A percentile compares a stretch with the other conserved stretches of the same genome.
These are phyloP conservation scores for Mugil cephalus DNA, from an alignment of 2,113 vertebrate genomes.

Conservation along the genomic window DNA sequence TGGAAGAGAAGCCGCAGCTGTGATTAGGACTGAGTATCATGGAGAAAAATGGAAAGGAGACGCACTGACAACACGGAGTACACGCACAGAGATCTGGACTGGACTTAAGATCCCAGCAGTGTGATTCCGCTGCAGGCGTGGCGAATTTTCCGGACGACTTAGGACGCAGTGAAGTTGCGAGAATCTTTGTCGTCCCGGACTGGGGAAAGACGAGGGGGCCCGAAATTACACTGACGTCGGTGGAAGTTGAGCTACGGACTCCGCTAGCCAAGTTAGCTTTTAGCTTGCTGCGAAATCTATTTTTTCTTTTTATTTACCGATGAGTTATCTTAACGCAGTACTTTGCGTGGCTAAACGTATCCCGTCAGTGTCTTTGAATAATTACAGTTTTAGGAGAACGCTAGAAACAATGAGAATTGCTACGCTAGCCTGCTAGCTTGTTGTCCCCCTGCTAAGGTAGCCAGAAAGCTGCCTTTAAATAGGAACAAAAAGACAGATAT, in stretches of 20 bases:
- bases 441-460: conserved; percentile 38
- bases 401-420: conserved; percentile 18
- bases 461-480: conserved; percentile 7
- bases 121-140: background rate
- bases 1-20: background rate
- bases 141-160: conserved; percentile 7
- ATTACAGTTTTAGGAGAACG: background rate
- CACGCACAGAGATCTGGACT: conserved; percentile 33
- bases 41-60: conserved; percentile 54
- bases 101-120: conserved; percentile 21
- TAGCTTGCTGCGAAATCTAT: conserved; percentile 7
- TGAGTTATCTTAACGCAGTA: background rate
- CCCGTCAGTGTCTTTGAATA: background rate
- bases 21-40: conserved; percentile 33
- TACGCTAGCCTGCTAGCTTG: conserved; percentile 62
- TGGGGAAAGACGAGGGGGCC: conserved; percentile 63
- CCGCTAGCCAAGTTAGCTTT: conserved; percentile 40
- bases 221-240: conserved; percentile 45
- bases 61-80: conserved; percentile 36
- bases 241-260: conserved; percentile 28
- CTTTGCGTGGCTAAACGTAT: background rate
- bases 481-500: conserved; percentile 15
- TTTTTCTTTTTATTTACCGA: background rate
- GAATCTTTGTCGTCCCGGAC: conserved; percentile 57
- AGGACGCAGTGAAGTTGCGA: conserved; percentile 40